Conservation (phyloP, 2,113 vertebrate species). For the Etia nguti region DNA sequence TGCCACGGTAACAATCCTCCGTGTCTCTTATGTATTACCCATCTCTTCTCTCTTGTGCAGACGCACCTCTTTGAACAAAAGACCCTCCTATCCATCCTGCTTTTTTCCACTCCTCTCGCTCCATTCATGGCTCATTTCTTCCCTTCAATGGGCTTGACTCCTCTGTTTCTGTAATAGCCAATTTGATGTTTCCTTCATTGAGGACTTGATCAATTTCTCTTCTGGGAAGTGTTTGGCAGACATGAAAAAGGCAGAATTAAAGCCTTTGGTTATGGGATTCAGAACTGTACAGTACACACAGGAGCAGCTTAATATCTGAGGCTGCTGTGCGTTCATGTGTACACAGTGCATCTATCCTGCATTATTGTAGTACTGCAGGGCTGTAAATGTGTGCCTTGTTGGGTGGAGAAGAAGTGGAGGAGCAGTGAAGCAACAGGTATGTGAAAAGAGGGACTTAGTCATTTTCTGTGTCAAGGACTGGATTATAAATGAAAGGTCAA, state of each 20-base stretch:
- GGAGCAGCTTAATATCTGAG: background rate
- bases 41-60: slow-evolving; percentile 47
- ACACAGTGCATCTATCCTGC: background rate
- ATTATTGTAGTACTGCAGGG: background rate
- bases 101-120: slow-evolving; percentile 14
- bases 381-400: background rate
- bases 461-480: background rate
- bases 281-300: background rate
- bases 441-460: background rate
- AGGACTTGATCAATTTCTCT: slow-evolving; percentile 68
- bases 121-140: slow-evolving; percentile 69
- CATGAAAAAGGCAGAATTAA: slow-evolving; percentile 42
- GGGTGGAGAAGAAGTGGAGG: background rate
- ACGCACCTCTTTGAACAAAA: slow-evolving; percentile 64
- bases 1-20: slow-evolving; percentile 65
- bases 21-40: slow-evolving; percentile 62
- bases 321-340: background rate
- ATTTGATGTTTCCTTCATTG: slow-evolving; percentile 66
- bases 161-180: slow-evolving; percentile 67
- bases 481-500: background rate
- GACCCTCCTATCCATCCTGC: slow-evolving; percentile 42
- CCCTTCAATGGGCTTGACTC: slow-evolving; percentile 59
- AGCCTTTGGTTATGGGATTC: slow-evolving; percentile 24
- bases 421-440: background rate
- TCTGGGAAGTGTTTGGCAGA: slow-evolving; percentile 42